phyloP scores from a whole-genome alignment of 2,113 vertebrate species.

The Bos indicus region DNA sequence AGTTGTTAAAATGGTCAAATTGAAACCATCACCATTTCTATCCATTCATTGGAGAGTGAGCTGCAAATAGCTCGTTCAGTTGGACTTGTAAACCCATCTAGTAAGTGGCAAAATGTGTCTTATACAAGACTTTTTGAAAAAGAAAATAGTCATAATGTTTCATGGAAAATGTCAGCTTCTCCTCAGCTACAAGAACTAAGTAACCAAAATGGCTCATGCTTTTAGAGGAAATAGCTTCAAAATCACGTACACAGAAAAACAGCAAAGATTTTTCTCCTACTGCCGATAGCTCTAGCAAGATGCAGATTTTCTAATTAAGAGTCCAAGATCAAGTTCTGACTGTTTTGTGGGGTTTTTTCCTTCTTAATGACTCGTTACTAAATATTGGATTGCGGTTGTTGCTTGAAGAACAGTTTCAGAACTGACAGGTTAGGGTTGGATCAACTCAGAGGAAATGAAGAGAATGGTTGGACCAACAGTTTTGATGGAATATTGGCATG shows the following conservation, averaged over 20 bases:
- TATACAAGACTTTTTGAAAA: background rate
- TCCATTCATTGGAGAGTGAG: background rate
- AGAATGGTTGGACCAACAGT: background rate
- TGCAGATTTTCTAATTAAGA: background rate
- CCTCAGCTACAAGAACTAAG: background rate
- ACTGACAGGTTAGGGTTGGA: background rate
- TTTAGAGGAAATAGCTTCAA: slow-evolving; percentile 1
- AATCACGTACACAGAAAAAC: background rate
- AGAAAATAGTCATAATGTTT: background rate
- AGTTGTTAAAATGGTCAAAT: background rate
- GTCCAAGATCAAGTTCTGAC: background rate
- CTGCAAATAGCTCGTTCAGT: background rate
- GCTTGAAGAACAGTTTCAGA: background rate
- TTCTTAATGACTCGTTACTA: background rate
- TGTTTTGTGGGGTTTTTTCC: background rate
- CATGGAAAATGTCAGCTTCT: background rate
- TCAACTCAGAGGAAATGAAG: background rate
- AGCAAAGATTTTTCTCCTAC: background rate
- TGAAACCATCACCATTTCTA: background rate
- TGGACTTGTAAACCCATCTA: background rate
- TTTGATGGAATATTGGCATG: background rate
- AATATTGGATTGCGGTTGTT: background rate
- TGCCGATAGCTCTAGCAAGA: background rate
- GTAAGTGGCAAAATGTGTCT: background rate
- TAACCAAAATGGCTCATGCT: background rate